phyloP scores from a whole-genome alignment of 2,888 invertebrate species.

The Lacanobia oleracea region DNA sequence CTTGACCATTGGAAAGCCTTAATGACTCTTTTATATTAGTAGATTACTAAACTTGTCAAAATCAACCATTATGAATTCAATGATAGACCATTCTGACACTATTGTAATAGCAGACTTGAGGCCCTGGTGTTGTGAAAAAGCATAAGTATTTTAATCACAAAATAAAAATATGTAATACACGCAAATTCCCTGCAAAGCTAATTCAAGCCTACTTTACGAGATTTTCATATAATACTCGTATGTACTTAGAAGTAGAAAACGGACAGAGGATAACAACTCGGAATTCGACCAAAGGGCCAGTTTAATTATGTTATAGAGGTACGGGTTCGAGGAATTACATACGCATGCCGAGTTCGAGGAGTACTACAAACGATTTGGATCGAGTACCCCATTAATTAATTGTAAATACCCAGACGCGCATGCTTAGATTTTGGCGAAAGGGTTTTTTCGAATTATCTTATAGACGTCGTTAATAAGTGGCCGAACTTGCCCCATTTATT shows the following conservation, averaged over 20 bases:
- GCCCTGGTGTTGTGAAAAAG: too few relatives aligned
- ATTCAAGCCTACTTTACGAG: background rate
- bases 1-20: too few relatives aligned
- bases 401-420: conserved; percentile 10
- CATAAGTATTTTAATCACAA: too few relatives aligned
- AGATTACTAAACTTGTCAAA: too few relatives aligned
- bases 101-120: too few relatives aligned
- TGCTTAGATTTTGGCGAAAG: conserved; percentile 17
- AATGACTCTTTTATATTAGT: too few relatives aligned
- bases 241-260: background rate
- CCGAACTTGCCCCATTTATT: too few relatives aligned
- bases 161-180: too few relatives aligned
- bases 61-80: too few relatives aligned
- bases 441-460: conserved; percentile 3
- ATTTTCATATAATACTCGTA: too few relatives aligned
- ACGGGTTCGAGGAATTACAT: conserved; percentile 23
- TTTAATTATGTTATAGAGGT: conserved; percentile 39
- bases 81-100: too few relatives aligned
- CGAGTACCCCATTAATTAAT: conserved; percentile 41
- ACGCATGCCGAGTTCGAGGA: conserved; percentile 42
- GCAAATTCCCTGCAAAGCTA: background rate
- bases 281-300: conserved; percentile 17
- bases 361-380: conserved; percentile 21
- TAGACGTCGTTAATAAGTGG: background rate
- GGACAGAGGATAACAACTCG: background rate